Evolutionary conservation across 2,797 vertebrate genomes (phyloP).

Genomic region (Rachycentron canadum): DNA sequence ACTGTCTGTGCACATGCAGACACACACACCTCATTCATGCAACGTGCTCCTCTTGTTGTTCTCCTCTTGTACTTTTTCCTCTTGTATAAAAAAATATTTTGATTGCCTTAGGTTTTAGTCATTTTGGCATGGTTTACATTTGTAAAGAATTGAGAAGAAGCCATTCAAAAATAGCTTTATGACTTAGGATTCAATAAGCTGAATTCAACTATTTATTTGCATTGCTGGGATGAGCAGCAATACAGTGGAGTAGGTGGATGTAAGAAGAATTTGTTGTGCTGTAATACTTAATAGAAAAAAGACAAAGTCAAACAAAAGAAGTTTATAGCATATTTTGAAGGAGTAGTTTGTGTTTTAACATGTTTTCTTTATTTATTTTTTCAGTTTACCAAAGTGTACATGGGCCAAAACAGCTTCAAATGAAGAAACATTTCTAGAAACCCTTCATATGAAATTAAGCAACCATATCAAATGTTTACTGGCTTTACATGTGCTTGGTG

Average conservation of each 20-base stretch:
- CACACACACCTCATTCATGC: conserved; percentile 5
- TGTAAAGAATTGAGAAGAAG: conserved; percentile 56
- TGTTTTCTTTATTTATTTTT: conserved; percentile 72
- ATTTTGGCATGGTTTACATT: conserved; percentile 70
- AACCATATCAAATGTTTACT: conserved; percentile 30
- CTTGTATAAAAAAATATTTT: too few species aligned
- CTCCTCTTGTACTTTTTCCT: too few species aligned
- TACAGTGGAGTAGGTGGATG: conserved; percentile 54
- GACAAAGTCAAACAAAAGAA: conserved; percentile 12
- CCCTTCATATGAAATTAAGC: conserved; percentile 12
- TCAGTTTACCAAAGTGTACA: conserved; percentile 73
- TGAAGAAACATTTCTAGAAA: conserved; percentile 31
- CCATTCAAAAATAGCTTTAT: conserved; percentile 70
- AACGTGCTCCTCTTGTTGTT: conserved; percentile 13
- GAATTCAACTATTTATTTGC: conserved; percentile 74
- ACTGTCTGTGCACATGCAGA: background rate
- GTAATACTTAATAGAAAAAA: conserved; percentile 56
- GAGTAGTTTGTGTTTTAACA: conserved; percentile 7
- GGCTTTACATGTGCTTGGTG: conserved; percentile 22
- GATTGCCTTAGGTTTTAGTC: conserved; percentile 56
- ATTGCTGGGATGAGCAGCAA: conserved; percentile 48
- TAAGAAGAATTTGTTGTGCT: conserved; percentile 44
- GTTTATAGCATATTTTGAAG: conserved; percentile 19
- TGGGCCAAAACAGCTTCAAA: conserved; percentile 42
- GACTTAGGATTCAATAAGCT: conserved; percentile 46